Evolutionary conservation across 2,888 invertebrate genomes (phyloP).

Genomic region (Parelbella ahira): DNA sequence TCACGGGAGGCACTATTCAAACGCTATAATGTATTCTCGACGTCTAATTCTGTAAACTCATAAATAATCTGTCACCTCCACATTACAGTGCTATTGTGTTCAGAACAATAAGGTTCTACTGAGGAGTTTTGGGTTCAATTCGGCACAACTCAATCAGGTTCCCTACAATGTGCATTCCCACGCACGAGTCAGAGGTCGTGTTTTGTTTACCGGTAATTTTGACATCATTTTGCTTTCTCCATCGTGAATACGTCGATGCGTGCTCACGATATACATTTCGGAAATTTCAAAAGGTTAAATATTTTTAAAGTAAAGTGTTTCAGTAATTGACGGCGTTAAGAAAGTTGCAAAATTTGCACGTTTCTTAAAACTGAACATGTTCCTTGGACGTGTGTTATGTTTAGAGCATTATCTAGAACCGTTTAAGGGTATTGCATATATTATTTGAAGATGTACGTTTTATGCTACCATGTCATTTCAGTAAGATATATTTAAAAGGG

Average conservation of each 20-base stretch:
- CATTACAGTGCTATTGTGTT: constrained; percentile 34
- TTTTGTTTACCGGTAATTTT: constrained; percentile 26
- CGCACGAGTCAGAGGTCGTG: constrained; percentile 24
- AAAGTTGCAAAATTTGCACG: constrained; percentile 3
- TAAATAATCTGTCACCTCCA: constrained; percentile 38
- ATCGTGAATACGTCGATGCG: constrained; percentile 21
- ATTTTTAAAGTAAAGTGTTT: constrained; percentile 1
- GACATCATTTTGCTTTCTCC: constrained; percentile 25
- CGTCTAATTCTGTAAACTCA: constrained; percentile 37
- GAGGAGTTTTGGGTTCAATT: constrained; percentile 20
- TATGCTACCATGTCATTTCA: too few relatives aligned
- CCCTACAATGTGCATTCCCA: constrained; percentile 23
- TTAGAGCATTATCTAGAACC: too few relatives aligned
- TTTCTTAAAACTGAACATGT: constrained; percentile 11
- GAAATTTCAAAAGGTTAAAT: constrained; percentile 18
- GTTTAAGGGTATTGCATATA: too few relatives aligned
- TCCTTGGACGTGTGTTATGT: too few relatives aligned
- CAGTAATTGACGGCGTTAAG: constrained; percentile 9
- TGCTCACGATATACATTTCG: constrained; percentile 21
- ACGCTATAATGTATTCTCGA: constrained; percentile 33
- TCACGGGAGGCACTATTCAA: constrained; percentile 34
- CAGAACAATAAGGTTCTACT: constrained; percentile 32
- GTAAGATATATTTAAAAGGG: too few relatives aligned
- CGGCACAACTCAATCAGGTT: constrained; percentile 21
- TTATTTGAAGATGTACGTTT: too few relatives aligned